phyloP scores from a whole-genome alignment of 2,888 invertebrate genomes.

The Aethes cnicana region DNA sequence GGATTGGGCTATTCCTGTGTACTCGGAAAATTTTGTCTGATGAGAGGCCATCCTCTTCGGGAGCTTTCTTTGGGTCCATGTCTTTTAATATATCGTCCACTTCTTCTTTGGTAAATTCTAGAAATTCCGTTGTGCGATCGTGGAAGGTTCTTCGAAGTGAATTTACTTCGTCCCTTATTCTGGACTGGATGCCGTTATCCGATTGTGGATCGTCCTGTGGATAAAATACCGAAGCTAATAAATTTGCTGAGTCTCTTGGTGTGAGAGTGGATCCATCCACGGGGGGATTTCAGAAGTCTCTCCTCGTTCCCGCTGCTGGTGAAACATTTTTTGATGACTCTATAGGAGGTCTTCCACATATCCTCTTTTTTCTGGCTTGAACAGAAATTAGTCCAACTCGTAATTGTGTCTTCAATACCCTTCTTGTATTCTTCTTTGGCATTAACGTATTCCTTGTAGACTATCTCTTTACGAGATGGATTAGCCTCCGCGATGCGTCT shows the following conservation, averaged over 20 bases:
- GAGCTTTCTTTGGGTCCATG: too few relatives aligned
- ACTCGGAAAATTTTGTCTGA: too few relatives aligned
- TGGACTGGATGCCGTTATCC: not conserved
- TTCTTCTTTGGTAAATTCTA: too few relatives aligned
- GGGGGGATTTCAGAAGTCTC: not conserved
- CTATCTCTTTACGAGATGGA: not conserved
- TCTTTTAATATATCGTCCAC: too few relatives aligned
- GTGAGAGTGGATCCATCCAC: not conserved
- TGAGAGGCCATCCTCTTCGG: too few relatives aligned
- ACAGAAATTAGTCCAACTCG: conserved; percentile 20
- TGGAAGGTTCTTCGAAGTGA: too few relatives aligned
- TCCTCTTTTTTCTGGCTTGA: not conserved
- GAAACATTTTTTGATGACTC: conserved; percentile 9
- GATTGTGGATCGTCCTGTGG: not conserved
- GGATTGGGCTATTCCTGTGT: too few relatives aligned
- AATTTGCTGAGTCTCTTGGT: not conserved
- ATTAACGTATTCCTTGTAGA: conserved; percentile 19
- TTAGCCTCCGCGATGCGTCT: conserved; percentile 13
- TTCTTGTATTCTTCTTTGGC: conserved; percentile 10
- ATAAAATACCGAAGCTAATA: conserved; percentile 1
- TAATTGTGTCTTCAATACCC: conserved; percentile 1
- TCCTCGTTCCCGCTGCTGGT: not conserved
- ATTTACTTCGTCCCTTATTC: not conserved
- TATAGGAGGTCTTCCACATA: conserved; percentile 19
- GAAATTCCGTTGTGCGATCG: too few relatives aligned